Base-by-base conservation (phyloP, 2,888 invertebrate species). In the Eutolmus rufibarbis region DNA sequence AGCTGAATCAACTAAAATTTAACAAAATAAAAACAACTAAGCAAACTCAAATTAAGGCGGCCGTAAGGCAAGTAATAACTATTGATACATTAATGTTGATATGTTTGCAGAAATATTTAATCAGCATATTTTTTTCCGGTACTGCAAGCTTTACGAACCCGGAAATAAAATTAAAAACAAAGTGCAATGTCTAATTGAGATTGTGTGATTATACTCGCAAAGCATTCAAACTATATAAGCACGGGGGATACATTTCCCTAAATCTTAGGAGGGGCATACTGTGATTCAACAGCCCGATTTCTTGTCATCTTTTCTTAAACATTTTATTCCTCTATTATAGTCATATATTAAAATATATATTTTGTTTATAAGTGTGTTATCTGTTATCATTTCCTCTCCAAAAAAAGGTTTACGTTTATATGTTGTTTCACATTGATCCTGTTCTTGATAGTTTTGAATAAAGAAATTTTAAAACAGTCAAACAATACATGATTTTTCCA, bases 231-330 rank as follows among this genome's bases (percentile, higher is more conserved):
- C 37, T 40, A 77, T 12, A 77, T 23, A 66, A 77, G 84, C 37
- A 40, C 51, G 23, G 40, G 40, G 37, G 37, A 74, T 34, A 66
- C 12, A 79, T 79, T 66, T 74, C 74, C 40, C 66, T 37, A 74
- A 74, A 77, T 37, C 46, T 86, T 77, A 43, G 34, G 86, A 88
- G 88, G 87, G 89, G 89, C 87, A 88, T 51, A 88, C 84, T 88
- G 89, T 89, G 89, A 89, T 89, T 88, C 87, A 89, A 89, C 89
- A 89, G 89, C 89, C 89, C 89, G 86, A 88, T 88, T 76, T 87
- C 81, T 87, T 87, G 87, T 87, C 81, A 81, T 87, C 79, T 74
- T 87, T 81, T 81, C 87, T 87, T 74, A 86, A 78, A 78, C 86
- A 43, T 57, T 86, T 86, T 86, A 79, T 77, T 66, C n/a, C 34